Base-by-base conservation (phyloP, 2,888 invertebrate genomes). In the Nomada lathburiana region DNA sequence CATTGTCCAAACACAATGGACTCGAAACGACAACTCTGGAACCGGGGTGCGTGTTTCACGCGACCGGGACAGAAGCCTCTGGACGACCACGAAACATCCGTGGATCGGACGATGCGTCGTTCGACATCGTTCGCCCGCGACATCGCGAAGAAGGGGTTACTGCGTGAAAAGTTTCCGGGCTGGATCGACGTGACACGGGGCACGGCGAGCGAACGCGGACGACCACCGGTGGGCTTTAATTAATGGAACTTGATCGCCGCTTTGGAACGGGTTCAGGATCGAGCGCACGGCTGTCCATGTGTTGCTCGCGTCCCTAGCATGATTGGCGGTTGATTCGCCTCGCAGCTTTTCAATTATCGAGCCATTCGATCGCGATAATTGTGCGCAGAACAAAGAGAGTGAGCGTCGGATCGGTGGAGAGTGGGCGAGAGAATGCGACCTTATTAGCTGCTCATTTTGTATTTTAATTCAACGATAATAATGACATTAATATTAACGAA, bases 141-240 rank as follows among this genome's bases (percentile, higher is more conserved):
- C 80, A 79, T 67, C 80, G 80, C 80, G 80, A 80, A 80, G 80
- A 80, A 80, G 79, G 47, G 79, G 80, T 80, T 80, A 50, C 53
- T 71, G 71, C 67, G 72, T 67, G 80, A 80, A 80, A 80, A 80
- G 72, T 80, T 80, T 50, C 55, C 16, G 18, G 20, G 42, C 42
- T 4, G 65, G 80, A 80, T 80, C 80, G 80, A 80, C 80, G 80
- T 80, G 80, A 80, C 80, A 80, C 55, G 62, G 26, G 79, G 44
- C 13, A 18, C 13, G 23, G 9, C 42, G 62, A 16, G 16, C 7
- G 36, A 20, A 16, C 47, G 47, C 16, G n/a, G 47, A 1, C 26
- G 20, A 16, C 44, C 52, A 18, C 13, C 16, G 53, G 36, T 18
- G 18, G 67, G n/a, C 65, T 80, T 80, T 80, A 80, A 80, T 80